Evolutionary conservation across 2,888 invertebrate species (phyloP).

Genomic region (Napeogenes inachia): DNA sequence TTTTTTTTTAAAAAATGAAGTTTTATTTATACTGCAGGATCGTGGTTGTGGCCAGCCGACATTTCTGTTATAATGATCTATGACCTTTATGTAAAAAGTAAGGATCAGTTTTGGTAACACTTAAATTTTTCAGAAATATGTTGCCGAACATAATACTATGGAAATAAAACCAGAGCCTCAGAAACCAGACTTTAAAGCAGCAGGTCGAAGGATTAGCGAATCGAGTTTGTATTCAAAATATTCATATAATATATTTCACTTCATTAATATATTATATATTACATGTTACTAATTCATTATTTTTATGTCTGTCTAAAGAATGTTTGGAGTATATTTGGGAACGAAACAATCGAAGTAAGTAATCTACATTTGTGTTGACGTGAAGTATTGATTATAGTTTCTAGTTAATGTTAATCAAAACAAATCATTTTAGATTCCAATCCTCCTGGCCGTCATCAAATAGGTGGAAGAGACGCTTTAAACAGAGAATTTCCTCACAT

Average conservation of each 20-base stretch:
- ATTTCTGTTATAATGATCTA: no score
- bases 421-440: no score
- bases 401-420: neutral
- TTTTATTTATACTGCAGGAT: no score
- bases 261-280: constrained; percentile 4
- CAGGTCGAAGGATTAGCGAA: constrained; percentile 5
- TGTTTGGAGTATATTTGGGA: constrained; percentile 35
- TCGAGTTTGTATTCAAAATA: constrained; percentile 8
- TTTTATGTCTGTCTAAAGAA: constrained; percentile 23
- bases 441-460: neutral
- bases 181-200: constrained; percentile 40
- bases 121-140: no score
- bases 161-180: constrained; percentile 8
- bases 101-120: no score
- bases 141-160: no score
- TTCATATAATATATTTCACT: neutral
- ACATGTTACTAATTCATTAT: constrained; percentile 2
- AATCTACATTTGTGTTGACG: constrained; percentile 21
- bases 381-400: neutral
- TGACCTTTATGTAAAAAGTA: no score
- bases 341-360: constrained; percentile 24
- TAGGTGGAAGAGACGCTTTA: constrained; percentile 24
- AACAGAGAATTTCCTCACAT: constrained; percentile 39
- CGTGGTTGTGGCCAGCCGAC: no score
- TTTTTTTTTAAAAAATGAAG: no score